Evolutionary conservation across 2,888 invertebrate genomes (phyloP).

Genomic region (Pardosa pseudoannulata): DNA sequence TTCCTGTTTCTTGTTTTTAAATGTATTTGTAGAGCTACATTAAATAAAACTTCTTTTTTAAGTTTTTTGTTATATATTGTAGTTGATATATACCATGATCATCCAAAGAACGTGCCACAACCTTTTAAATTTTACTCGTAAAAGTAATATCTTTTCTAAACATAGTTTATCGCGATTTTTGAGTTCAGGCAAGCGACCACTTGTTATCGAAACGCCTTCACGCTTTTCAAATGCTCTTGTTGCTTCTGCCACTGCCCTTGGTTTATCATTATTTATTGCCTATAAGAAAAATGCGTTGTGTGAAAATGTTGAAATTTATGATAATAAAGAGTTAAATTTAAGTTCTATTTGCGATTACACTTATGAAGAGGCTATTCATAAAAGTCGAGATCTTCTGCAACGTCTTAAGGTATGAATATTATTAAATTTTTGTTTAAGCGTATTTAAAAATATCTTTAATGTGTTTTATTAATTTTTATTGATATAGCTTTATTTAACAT

Average conservation of each 20-base stretch:
- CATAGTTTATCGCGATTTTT: too few species aligned
- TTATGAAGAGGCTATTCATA: conserved; percentile 39
- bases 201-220: not conserved
- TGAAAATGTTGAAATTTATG: not conserved
- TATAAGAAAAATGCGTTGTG: conserved; percentile 23
- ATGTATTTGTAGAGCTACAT: too few species aligned
- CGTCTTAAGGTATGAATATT: conserved; percentile 40
- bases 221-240: conserved; percentile 12
- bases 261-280: conserved; percentile 40
- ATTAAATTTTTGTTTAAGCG: not conserved
- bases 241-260: conserved; percentile 34
- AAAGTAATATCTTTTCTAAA: too few species aligned
- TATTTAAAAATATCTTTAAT: not conserved
- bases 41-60: too few species aligned
- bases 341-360: not conserved
- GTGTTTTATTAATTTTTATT: not conserved
- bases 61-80: too few species aligned
- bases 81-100: too few species aligned
- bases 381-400: conserved; percentile 46
- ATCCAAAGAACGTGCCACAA: too few species aligned
- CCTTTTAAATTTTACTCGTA: too few species aligned
- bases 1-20: too few species aligned
- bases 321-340: not conserved
- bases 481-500: not conserved
- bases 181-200: too few species aligned